Percentiles rank a stretch among this genome's conserved stretches.
Evolutionary conservation across 35 echinoderm and acorn worm genomes (phyloP).

Genomic region (Lytechinus pictus): DNA sequence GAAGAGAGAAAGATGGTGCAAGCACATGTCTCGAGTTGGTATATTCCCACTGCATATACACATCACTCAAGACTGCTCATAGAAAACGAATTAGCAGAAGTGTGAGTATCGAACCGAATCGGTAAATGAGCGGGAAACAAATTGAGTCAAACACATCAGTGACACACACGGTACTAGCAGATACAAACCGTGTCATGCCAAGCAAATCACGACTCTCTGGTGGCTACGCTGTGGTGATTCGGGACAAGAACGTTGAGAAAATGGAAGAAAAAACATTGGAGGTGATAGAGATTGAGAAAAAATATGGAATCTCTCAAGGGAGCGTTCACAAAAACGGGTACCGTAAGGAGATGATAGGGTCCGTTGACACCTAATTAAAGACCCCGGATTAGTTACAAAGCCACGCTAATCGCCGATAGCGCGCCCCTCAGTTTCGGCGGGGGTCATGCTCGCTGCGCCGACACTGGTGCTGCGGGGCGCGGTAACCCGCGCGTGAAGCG

Average conservation of each 20-base stretch:
- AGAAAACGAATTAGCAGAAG: constrained; percentile 35
- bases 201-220: not conserved
- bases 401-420: constrained; percentile 14
- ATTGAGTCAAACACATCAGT: constrained; percentile 7
- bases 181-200: not conserved
- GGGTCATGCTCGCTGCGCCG: constrained; percentile 38
- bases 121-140: constrained; percentile 29
- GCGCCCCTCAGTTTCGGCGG: constrained; percentile 17
- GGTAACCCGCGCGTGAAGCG: constrained; percentile 40
- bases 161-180: not conserved
- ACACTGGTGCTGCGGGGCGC: constrained; percentile 27
- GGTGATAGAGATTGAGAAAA: not conserved
- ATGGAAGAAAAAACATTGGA: not conserved
- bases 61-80: constrained; percentile 23
- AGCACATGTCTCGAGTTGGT: not conserved
- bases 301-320: constrained; percentile 43
- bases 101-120: not conserved
- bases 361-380: constrained; percentile 42
- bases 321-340: constrained; percentile 22
- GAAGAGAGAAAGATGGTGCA: not conserved
- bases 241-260: not conserved
- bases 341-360: constrained; percentile 33
- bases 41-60: constrained; percentile 23
- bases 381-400: constrained; percentile 38
- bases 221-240: not conserved